Evolutionary conservation across 1,140 invertebrate species (phyloP).

Genomic region (Halesus radiatus): DNA sequence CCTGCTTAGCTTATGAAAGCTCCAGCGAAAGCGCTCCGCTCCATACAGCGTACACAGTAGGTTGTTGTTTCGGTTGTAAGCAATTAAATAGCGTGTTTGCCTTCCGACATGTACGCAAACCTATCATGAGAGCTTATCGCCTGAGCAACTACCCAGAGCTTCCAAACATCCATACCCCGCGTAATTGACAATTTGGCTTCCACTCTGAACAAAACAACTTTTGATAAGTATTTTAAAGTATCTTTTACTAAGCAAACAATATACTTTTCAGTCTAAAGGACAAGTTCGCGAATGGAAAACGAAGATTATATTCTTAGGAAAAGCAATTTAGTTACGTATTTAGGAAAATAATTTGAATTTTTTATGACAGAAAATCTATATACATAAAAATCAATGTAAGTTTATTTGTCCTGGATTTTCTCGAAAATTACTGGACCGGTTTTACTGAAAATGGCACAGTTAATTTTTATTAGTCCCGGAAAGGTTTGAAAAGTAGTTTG

Average conservation of each 20-base stretch:
- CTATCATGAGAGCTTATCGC: conserved; percentile 45
- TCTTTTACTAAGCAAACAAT: not conserved
- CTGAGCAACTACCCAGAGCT: not conserved
- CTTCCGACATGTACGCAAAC: conserved; percentile 44
- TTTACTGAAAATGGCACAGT: too few species aligned
- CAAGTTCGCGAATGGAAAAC: not conserved
- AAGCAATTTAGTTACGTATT: too few species aligned
- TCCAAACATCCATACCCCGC: conserved; percentile 22
- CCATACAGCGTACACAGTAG: not conserved
- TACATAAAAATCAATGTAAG: too few species aligned
- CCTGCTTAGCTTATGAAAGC: conserved; percentile 25
- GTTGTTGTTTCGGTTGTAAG: conserved; percentile 49
- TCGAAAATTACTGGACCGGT: too few species aligned
- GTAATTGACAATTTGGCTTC: conserved; percentile 32
- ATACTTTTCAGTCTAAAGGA: not conserved
- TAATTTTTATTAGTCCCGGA: too few species aligned
- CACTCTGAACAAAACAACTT: conserved; percentile 25
- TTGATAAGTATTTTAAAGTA: conserved; percentile 23
- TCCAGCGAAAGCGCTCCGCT: not conserved
- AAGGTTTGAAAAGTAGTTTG: too few species aligned
- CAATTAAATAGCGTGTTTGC: conserved; percentile 52
- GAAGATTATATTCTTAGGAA: too few species aligned
- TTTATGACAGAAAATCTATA: too few species aligned
- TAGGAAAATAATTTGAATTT: too few species aligned
- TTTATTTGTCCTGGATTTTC: too few species aligned